Evolutionary conservation across 2,113 vertebrate genomes (phyloP).

Genomic region (Gyps fulvus): DNA sequence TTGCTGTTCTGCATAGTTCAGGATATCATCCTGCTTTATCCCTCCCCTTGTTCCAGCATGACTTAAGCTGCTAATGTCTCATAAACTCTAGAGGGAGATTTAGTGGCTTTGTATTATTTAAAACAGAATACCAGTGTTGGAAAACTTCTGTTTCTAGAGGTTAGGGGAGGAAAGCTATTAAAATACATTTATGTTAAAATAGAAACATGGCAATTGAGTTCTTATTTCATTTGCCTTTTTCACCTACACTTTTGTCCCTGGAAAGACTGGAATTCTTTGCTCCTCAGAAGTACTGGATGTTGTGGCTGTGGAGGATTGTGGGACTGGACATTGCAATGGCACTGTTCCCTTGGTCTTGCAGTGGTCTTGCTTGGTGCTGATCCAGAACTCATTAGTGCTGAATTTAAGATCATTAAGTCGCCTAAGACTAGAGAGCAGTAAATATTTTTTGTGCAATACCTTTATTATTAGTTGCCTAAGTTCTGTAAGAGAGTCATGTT

Average conservation of each 20-base stretch:
- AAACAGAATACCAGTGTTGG: neutral
- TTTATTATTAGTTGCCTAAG: neutral
- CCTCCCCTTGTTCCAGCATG: neutral
- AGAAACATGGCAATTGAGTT: neutral
- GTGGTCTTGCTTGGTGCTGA: neutral
- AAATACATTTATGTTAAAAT: neutral
- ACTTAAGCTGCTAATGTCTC: neutral
- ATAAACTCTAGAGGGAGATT: neutral
- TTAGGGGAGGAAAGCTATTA: neutral
- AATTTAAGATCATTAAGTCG: neutral
- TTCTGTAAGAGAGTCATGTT: neutral
- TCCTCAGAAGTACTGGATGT: neutral
- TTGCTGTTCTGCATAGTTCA: neutral
- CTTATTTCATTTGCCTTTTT: neutral
- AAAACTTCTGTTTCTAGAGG: neutral
- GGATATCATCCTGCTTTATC: neutral
- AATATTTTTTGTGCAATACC: neutral
- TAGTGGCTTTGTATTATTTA: neutral
- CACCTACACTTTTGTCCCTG: neutral
- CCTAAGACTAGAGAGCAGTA: neutral
- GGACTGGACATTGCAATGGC: neutral
- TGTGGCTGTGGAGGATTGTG: neutral
- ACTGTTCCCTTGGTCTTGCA: neutral
- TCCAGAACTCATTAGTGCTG: conserved; percentile 7
- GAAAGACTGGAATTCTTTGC: neutral